phyloP scores from a whole-genome alignment of 2,113 vertebrate species.

The Felis catus region DNA sequence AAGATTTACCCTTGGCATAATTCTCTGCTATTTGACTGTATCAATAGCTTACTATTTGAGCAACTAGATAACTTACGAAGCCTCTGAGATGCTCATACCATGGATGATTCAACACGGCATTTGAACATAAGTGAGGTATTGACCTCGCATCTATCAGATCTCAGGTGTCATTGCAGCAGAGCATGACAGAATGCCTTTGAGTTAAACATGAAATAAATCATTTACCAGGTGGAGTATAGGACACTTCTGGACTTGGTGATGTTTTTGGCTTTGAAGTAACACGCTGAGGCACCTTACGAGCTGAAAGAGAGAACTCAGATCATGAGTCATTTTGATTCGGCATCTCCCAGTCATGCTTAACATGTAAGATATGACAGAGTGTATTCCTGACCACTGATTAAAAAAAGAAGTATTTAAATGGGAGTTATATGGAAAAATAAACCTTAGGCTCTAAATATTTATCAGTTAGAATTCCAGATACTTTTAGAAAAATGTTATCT shows the following conservation, averaged over 20 bases:
- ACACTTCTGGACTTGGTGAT: slow-evolving; percentile 71
- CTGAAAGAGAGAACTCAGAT: slow-evolving; percentile 79
- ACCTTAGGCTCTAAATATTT: background rate
- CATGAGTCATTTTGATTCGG: background rate
- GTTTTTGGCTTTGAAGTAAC: slow-evolving; percentile 76
- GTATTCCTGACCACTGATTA: background rate
- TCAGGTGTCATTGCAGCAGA: background rate
- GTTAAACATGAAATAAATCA: slow-evolving; percentile 55
- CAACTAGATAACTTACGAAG: background rate
- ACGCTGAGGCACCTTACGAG: slow-evolving; percentile 53
- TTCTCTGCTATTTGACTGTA: background rate
- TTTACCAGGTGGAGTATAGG: slow-evolving; percentile 83
- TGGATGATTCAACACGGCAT: background rate
- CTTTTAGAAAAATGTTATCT: slow-evolving; percentile 3
- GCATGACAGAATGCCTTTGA: background rate
- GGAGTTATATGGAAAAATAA: background rate
- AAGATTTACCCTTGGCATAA: background rate
- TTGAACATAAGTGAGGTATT: background rate
- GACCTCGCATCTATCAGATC: background rate
- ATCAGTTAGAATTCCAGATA: background rate
- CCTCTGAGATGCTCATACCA: background rate
- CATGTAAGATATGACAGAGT: background rate
- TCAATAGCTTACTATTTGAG: background rate
- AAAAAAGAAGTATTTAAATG: background rate
- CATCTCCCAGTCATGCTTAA: background rate